Evolutionary conservation across 35 echinoderm and acorn worm species (phyloP).

Genomic region (Eucidaris tribuloides): DNA sequence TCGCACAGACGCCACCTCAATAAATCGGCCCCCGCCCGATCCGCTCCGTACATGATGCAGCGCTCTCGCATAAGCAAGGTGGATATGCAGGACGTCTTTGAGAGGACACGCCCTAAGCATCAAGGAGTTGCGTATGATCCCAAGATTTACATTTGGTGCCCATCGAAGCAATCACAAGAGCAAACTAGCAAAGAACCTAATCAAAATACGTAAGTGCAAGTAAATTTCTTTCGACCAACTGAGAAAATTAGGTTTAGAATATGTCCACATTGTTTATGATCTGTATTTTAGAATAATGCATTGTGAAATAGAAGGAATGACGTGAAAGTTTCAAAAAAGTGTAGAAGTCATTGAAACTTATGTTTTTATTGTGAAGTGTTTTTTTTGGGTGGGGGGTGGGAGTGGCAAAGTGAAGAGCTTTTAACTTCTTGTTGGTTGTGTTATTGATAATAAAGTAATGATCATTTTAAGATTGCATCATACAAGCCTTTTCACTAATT

Average conservation of each 20-base stretch:
- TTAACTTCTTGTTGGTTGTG: too few species aligned
- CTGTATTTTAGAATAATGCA: too few species aligned
- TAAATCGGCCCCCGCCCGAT: neutral
- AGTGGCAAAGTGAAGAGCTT: too few species aligned
- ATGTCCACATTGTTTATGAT: neutral
- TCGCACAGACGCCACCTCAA: neutral
- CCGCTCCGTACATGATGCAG: neutral
- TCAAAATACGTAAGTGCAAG: neutral
- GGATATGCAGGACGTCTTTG: neutral
- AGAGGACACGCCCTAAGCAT: neutral
- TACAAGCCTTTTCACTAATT: too few species aligned
- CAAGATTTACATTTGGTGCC: slow-evolving; percentile 11
- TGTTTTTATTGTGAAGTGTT: too few species aligned
- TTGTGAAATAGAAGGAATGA: too few species aligned
- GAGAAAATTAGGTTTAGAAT: neutral
- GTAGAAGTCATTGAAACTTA: too few species aligned
- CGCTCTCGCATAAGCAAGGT: neutral
- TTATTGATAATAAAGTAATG: too few species aligned
- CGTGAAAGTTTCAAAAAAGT: neutral
- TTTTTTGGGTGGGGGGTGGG: too few species aligned
- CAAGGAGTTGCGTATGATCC: neutral
- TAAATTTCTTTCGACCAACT: neutral
- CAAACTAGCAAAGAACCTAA: neutral
- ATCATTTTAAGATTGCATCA: too few species aligned
- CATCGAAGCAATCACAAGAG: neutral